Evolutionary conservation across 1,140 invertebrate genomes (phyloP).

Genomic region (Drosophila hydei): DNA sequence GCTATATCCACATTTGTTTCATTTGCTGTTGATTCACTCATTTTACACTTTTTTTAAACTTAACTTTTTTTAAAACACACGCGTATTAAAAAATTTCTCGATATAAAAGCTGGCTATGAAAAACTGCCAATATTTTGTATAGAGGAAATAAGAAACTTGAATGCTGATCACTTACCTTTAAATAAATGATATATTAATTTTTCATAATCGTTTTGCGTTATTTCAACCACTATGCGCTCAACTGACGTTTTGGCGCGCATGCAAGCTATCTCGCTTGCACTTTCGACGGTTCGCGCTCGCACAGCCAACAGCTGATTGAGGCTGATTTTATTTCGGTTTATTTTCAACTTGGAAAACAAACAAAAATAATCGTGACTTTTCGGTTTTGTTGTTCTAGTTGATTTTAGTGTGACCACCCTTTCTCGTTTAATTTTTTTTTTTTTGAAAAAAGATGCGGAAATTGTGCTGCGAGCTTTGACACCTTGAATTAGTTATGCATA

Average conservation of each 20-base stretch:
- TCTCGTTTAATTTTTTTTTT: conserved; percentile 17
- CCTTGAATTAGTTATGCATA: conserved; percentile 60
- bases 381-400: conserved; percentile 24
- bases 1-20: conserved; percentile 30
- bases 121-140: conserved; percentile 15
- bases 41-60: conserved; percentile 49
- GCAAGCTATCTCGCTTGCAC: conserved; percentile 50
- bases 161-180: conserved; percentile 62
- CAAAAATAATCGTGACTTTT: conserved; percentile 44
- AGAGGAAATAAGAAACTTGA: conserved; percentile 7
- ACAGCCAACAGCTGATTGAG: conserved; percentile 64
- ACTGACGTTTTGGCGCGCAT: conserved; percentile 62
- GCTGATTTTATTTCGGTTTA: conserved; percentile 39
- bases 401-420: conserved; percentile 38
- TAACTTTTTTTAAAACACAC: conserved; percentile 52
- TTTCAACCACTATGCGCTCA: conserved; percentile 42
- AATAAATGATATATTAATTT: conserved; percentile 3
- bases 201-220: conserved; percentile 21
- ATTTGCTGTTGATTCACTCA: conserved; percentile 45
- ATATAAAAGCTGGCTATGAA: conserved; percentile 40
- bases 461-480: conserved; percentile 21
- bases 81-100: conserved; percentile 54
- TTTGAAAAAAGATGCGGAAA: conserved; percentile 65
- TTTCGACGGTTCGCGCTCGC: conserved; percentile 21
- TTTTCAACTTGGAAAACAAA: conserved; percentile 61